Conservation (phyloP, 2,113 vertebrate species). For the Phocoena phocoena region DNA sequence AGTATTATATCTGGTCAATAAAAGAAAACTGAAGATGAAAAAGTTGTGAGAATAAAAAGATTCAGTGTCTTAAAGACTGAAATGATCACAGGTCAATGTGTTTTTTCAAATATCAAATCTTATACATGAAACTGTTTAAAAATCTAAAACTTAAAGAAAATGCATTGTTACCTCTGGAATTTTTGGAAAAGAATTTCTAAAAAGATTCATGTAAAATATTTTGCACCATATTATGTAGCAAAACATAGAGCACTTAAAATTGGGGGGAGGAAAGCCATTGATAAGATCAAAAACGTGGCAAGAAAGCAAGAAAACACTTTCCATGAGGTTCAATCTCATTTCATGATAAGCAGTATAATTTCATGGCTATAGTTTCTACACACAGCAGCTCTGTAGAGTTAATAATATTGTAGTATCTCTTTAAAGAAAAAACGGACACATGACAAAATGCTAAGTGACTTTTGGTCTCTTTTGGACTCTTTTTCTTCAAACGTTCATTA, state of each 20-base stretch:
- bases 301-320: neutral
- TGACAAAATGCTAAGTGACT: neutral
- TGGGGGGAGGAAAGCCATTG: neutral
- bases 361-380: neutral
- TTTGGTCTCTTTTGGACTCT: neutral
- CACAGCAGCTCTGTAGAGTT: neutral
- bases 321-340: neutral
- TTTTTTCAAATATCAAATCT: neutral
- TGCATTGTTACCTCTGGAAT: neutral
- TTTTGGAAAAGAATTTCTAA: neutral
- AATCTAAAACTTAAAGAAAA: neutral
- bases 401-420: neutral
- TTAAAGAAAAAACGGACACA: neutral
- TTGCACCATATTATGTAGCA: neutral
- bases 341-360: neutral
- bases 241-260: neutral
- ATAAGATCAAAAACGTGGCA: neutral
- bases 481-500: neutral
- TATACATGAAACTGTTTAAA: neutral
- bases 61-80: neutral
- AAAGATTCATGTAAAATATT: neutral
- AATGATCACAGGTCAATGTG: neutral
- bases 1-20: neutral
- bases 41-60: neutral
- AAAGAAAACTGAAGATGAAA: neutral